Evolutionary conservation across 2,888 invertebrate genomes (phyloP).

Genomic region (Zaprionus lineosus): DNA sequence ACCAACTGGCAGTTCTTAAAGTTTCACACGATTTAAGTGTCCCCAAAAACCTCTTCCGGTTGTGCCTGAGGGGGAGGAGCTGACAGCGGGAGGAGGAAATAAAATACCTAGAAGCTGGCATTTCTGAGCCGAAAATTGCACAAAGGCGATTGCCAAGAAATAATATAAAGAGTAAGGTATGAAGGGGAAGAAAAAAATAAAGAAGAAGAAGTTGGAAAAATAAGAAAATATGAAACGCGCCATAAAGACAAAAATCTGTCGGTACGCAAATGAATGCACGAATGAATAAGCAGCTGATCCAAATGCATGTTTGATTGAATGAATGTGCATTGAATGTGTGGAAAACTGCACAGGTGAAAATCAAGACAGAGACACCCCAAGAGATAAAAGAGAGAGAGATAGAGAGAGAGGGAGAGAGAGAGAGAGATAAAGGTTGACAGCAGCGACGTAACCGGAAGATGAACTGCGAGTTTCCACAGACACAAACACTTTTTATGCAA

Average conservation of each 20-base stretch:
- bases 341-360: conserved; percentile 39
- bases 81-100: conserved; percentile 10
- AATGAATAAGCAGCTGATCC: conserved; percentile 56
- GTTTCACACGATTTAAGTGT: no score
- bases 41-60: no score
- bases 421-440: no score
- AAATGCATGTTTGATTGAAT: conserved; percentile 70
- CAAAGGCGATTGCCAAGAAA: conserved; percentile 47
- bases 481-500: conserved; percentile 1
- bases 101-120: conserved; percentile 39
- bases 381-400: neutral
- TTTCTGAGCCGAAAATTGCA: conserved; percentile 42
- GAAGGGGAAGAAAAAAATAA: conserved; percentile 10
- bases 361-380: no score
- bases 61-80: no score
- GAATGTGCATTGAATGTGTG: conserved; percentile 50
- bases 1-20: no score
- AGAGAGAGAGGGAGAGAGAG: neutral
- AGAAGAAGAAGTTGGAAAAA: neutral
- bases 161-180: no score
- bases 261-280: conserved; percentile 56
- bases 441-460: neutral
- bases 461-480: conserved; percentile 1
- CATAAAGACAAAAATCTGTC: conserved; percentile 52
- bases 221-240: conserved; percentile 1